phyloP scores from a whole-genome alignment of 2,888 invertebrate genomes.

The Zygaena filipendulae region DNA sequence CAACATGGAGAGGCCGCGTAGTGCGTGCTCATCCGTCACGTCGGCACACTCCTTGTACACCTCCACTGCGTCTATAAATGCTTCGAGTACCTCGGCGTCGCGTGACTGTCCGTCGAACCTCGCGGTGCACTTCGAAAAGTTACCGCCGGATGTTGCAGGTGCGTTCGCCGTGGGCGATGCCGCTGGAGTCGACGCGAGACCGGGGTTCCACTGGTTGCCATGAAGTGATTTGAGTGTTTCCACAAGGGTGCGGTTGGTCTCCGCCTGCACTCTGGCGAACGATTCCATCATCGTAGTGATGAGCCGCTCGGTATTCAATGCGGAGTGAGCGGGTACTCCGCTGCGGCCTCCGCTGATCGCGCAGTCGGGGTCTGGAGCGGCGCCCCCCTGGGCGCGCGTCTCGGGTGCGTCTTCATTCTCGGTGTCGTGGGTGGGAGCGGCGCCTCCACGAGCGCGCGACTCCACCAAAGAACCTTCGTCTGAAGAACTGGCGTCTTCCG shows the following conservation, averaged over 20 bases:
- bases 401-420: too few species aligned
- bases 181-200: background rate
- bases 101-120: slow-evolving; percentile 5
- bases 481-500: too few species aligned
- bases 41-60: slow-evolving; percentile 13
- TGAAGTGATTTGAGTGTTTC: background rate
- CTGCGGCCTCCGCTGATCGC: too few species aligned
- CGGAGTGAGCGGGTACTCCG: too few species aligned
- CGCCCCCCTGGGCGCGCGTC: too few species aligned
- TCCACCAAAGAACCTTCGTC: too few species aligned
- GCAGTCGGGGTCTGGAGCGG: too few species aligned
- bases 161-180: background rate
- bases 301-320: too few species aligned
- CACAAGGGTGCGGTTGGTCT: background rate
- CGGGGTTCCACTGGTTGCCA: background rate
- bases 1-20: slow-evolving; percentile 13
- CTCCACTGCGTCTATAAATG: slow-evolving; percentile 12
- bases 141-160: background rate
- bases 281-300: background rate
- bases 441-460: too few species aligned
- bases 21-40: slow-evolving; percentile 12
- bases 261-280: slow-evolving; percentile 3
- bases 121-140: slow-evolving; percentile 8
- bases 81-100: slow-evolving; percentile 10
- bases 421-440: too few species aligned